A percentile compares a stretch with the other conserved stretches of the same genome.
These are phyloP conservation scores for Andinoacara biseriatus DNA, from an alignment of 2,113 vertebrate genomes.

Conservation along the genomic window DNA sequence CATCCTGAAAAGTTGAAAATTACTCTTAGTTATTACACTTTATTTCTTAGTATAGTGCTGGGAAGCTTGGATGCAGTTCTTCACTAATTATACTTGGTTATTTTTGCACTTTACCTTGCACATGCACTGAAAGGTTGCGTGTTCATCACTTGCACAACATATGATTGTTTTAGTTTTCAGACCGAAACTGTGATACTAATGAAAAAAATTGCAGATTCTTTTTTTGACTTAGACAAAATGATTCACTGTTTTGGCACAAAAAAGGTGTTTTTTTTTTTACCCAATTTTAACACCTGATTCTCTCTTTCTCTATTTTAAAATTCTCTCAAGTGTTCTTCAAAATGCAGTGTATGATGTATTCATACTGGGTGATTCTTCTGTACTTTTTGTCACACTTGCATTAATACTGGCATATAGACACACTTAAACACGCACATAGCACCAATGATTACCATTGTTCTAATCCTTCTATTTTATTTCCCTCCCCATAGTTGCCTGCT, in stretches of 20 bases:
- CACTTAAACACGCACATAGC: conserved; percentile 36
- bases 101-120: conserved; percentile 14
- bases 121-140: background rate
- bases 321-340: conserved; percentile 42
- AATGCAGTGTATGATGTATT: conserved; percentile 42
- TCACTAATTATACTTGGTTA: conserved; percentile 10
- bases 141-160: background rate
- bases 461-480: conserved; percentile 81
- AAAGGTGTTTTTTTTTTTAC: conserved; percentile 19
- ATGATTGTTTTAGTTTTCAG: conserved; percentile 11
- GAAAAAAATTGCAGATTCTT: background rate
- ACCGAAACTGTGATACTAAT: conserved; percentile 5
- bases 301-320: conserved; percentile 7
- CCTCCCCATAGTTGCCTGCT: conserved; percentile 70
- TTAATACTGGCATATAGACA: conserved; percentile 12
- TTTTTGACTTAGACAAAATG: conserved; percentile 37
- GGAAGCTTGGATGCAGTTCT: conserved; percentile 17
- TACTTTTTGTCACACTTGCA: conserved; percentile 46
- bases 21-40: conserved; percentile 56
- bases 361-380: conserved; percentile 26
- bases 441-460: conserved; percentile 78
- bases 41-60: conserved; percentile 16
- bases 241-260: conserved; percentile 46
- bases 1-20: conserved; percentile 68
- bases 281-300: conserved; percentile 13